These are phyloP conservation scores for Trissolcus basalis DNA, from an alignment of 1,140 invertebrate species.

Conservation along the genomic window DNA sequence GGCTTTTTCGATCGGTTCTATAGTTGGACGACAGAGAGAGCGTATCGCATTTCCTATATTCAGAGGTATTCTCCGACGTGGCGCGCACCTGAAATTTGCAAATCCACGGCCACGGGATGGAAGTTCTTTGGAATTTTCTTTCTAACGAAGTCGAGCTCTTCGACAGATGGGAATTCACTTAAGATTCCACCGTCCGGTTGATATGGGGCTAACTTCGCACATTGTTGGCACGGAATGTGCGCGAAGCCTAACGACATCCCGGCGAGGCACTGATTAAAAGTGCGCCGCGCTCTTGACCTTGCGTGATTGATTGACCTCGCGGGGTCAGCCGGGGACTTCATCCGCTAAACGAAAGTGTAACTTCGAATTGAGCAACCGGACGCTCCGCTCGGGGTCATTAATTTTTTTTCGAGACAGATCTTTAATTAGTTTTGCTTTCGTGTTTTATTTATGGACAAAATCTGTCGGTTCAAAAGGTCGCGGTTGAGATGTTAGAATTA, in stretches of 20 bases:
- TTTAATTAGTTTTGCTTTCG: slow-evolving; percentile 65
- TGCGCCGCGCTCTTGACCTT: slow-evolving; percentile 23
- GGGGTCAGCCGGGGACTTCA: slow-evolving; percentile 1
- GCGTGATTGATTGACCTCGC: slow-evolving; percentile 36
- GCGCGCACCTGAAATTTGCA: neutral
- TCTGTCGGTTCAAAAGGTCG: slow-evolving; percentile 37
- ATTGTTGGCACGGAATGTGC: slow-evolving; percentile 53
- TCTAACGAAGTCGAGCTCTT: slow-evolving; percentile 56
- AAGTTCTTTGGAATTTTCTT: slow-evolving; percentile 18
- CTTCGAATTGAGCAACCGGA: slow-evolving; percentile 3
- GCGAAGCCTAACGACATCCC: slow-evolving; percentile 43
- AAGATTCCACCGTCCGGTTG: slow-evolving; percentile 55
- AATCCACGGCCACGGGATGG: neutral
- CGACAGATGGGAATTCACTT: slow-evolving; percentile 63
- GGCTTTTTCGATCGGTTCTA: slow-evolving; percentile 51
- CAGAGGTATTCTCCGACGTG: slow-evolving; percentile 20
- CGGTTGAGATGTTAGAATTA: slow-evolving; percentile 16
- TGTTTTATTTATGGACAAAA: slow-evolving; percentile 66
- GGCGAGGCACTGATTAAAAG: slow-evolving; percentile 29
- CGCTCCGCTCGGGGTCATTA: slow-evolving; percentile 51
- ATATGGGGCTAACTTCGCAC: slow-evolving; percentile 42
- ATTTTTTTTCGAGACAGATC: slow-evolving; percentile 60
- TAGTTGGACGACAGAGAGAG: slow-evolving; percentile 51
- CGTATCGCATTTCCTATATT: slow-evolving; percentile 33
- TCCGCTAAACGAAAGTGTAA: slow-evolving; percentile 11